Evolutionary conservation across 2,797 vertebrate genomes (phyloP), one percentile per base, ranked within the genome.

Genomic region (Adelosebastes latens): DNA sequence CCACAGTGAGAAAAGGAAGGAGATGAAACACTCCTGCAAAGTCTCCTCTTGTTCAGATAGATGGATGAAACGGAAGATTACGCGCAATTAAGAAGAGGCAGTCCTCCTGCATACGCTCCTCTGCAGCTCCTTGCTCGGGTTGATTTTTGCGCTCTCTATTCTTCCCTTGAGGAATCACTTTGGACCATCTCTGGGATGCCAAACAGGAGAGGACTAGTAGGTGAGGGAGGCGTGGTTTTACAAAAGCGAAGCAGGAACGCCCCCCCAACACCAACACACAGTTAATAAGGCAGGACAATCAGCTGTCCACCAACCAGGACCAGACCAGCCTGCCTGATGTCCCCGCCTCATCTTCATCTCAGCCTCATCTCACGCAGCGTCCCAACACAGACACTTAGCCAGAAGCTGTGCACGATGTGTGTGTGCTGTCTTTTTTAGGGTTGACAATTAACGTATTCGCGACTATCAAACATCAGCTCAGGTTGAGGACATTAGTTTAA

Each of bases 81-180:
- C 82, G 95, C 95, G 86, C 88, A 91, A 84, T 89, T 90, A 91
- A 91, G 85, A 93, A 91, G 85, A 93, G 90, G 94, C 94, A 89
- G 95, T 96, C 96, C 96, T 85, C 25, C 36, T 39, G 36, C 36
- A 39, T 96, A 95, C 94, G 93, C 92, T 92, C 90, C 81, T 75
- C 87, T 46, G 77, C 85, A 27, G 89, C 90, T 92, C 91, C 84
- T 56, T 56, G 94, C 91, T 93, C 91, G 92, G 95, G 91, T 96
- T 96, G 96, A 95, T 96, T 96, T 96, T 39, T 39, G 36, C 36
- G 96, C 96, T 95, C 96, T 89, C 89, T 82, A 94, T 94, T 95
- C 96, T 96, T 97, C 97, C 97, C 97, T 95, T 95, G 95, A 96
- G 97, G 97, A 96, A 97, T 97, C 97, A 96, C 95, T 96, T 96